A percentile compares a stretch with the other conserved stretches of the same genome.
Conservation (phyloP, 2,113 vertebrate species). For the Recurvirostra avosetta region DNA sequence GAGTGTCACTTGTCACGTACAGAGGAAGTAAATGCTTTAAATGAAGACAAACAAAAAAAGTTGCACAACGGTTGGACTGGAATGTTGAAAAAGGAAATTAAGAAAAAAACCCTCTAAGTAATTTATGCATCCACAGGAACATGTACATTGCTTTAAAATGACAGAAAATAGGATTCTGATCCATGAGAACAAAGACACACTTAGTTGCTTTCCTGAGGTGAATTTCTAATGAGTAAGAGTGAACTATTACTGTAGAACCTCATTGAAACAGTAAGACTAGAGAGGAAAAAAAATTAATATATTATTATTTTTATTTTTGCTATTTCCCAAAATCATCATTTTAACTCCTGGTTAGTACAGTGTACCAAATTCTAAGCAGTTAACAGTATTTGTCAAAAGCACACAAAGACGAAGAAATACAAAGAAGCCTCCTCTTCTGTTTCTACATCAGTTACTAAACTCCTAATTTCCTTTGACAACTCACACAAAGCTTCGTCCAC, state of each 20-base stretch:
- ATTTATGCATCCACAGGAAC: neutral
- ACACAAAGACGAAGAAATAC: neutral
- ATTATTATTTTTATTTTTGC: neutral
- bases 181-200: neutral
- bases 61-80: neutral
- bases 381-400: neutral
- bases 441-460: neutral
- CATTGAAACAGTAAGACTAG: neutral
- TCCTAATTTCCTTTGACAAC: conserved; percentile 15
- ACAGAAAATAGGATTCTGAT: neutral
- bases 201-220: neutral
- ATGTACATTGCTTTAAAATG: neutral
- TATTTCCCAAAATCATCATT: neutral
- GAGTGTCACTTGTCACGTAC: neutral
- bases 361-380: neutral
- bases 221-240: neutral
- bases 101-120: neutral
- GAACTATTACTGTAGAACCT: neutral
- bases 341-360: neutral
- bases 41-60: neutral
- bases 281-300: neutral
- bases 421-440: conserved; percentile 12
- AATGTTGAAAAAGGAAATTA: neutral
- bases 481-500: neutral
- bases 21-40: neutral